Evolutionary conservation across 2,888 invertebrate genomes (phyloP), one percentile per base, ranked within the genome.

Genomic region (Encarsia formosa): DNA sequence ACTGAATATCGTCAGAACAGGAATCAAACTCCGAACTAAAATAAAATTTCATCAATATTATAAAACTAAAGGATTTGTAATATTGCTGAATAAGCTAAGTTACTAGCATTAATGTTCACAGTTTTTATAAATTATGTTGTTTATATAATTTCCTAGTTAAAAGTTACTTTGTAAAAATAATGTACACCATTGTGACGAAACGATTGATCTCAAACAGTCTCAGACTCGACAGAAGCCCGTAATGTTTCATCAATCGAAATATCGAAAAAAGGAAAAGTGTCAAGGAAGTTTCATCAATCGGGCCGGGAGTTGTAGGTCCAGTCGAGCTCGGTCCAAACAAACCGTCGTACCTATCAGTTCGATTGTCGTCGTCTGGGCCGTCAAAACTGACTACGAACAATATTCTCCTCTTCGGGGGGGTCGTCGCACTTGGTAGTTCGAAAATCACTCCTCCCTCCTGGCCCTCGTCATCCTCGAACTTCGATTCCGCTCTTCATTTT

Each of bases 401-500:
- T 53, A 53, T 44, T 40, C 44, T 47, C 48, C 34, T 49, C 43
- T 49, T 49, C 53, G 49, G 32, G 39, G 24, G 29, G 23, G 32
- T 16, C 15, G 40, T 16, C 26, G 34, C 24, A 16, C 32, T 32
- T 5, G n/a, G 37, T 26, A 49, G 22, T n/a, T n/a, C n/a, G 26
- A 1, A 26, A 26, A 52, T 52, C 47, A 40, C 46, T 22, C 32
- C 32, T 9, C 31, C 26, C 20, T 47, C 47, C 32, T 26, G 38
- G 45, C 45, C 37, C 45, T 52, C 52, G 39, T 0, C 19, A 20
- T 5, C 15, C n/a, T 40, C 19, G 22, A 40, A 26, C 41, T 48
- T 53, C 54, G 50, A 52, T 55, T 53, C 45, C 52, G 45, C 40
- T 40, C 37, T 42, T 35, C 49, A 42, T 45, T 56, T 52, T 45